Conservation (phyloP, 2,888 invertebrate genomes). For the Elysia crispata region DNA sequence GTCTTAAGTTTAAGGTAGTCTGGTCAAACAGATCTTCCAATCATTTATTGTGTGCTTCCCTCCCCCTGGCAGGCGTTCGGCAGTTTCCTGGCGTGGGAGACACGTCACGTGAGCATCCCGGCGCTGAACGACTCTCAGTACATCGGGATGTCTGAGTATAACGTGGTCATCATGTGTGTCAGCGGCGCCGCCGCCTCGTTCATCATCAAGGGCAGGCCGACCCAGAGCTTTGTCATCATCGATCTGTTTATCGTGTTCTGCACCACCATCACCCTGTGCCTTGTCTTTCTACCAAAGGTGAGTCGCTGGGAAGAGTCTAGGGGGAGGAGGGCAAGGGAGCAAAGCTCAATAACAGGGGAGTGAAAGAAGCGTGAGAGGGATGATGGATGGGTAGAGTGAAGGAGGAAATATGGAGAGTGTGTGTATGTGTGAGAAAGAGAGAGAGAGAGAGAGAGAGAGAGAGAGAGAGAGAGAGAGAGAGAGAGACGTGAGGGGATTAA, state of each 20-base stretch:
- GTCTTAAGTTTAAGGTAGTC: no score
- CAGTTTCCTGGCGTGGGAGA: constrained; percentile 99
- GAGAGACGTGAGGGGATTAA: background rate
- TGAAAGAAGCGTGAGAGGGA: no score
- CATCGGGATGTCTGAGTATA: constrained; percentile 98
- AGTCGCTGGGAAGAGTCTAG: constrained; percentile 55
- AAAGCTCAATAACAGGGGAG: no score
- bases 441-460: constrained; percentile 2
- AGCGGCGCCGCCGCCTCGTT: constrained; percentile 98
- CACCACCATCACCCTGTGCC: constrained; percentile 97
- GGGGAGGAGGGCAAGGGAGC: background rate
- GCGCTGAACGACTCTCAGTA: constrained; percentile 99
- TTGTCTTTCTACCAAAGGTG: constrained; percentile 98
- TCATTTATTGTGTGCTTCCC: no score
- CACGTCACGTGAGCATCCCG: constrained; percentile 97
- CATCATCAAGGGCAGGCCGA: constrained; percentile 95
- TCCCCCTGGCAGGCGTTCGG: constrained; percentile 93
- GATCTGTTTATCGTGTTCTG: constrained; percentile 99
- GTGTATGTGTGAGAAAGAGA: no score
- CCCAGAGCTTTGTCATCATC: constrained; percentile 96
- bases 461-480: constrained; percentile 32
- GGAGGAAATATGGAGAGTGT: background rate
- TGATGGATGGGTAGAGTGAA: background rate
- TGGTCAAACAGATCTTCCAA: no score
- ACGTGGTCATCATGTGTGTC: constrained; percentile 98